These are phyloP conservation scores for Sternotherus odoratus DNA, from an alignment of 2,797 vertebrate species.

Conservation along the genomic window DNA sequence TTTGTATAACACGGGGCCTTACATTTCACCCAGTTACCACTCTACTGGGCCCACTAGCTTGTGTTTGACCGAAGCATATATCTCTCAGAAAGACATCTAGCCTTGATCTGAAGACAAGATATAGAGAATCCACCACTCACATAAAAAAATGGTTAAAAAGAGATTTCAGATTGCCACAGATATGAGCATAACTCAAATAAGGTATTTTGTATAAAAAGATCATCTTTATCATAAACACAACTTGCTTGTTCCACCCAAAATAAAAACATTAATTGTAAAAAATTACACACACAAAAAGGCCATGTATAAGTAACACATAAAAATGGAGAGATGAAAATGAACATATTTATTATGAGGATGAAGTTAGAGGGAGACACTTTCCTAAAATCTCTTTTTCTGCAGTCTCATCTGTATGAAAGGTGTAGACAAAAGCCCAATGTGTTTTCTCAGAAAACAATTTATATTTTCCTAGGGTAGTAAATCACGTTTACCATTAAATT, in stretches of 20 bases:
- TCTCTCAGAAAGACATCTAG: neutral
- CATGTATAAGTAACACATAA: neutral
- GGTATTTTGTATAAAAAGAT: neutral
- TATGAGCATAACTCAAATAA: neutral
- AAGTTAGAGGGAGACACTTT: neutral
- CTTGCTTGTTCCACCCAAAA: neutral
- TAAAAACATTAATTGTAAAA: neutral
- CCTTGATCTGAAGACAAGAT: neutral
- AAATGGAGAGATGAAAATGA: slow-evolving; percentile 16
- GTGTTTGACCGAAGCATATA: neutral
- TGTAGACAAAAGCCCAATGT: neutral
- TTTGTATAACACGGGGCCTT: neutral
- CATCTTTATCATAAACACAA: neutral
- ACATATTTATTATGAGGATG: neutral
- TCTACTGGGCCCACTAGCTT: neutral
- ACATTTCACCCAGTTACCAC: neutral
- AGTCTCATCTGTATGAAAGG: slow-evolving; percentile 47
- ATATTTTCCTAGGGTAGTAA: slow-evolving; percentile 22
- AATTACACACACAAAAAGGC: neutral
- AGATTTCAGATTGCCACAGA: neutral
- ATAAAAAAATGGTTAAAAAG: neutral
- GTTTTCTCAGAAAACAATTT: slow-evolving; percentile 53
- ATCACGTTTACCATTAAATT: slow-evolving; percentile 33
- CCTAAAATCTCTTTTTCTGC: slow-evolving; percentile 18
- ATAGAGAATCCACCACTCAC: neutral